Evolutionary conservation across 2,113 vertebrate species (phyloP).

Genomic region (Lampris incognitus): DNA sequence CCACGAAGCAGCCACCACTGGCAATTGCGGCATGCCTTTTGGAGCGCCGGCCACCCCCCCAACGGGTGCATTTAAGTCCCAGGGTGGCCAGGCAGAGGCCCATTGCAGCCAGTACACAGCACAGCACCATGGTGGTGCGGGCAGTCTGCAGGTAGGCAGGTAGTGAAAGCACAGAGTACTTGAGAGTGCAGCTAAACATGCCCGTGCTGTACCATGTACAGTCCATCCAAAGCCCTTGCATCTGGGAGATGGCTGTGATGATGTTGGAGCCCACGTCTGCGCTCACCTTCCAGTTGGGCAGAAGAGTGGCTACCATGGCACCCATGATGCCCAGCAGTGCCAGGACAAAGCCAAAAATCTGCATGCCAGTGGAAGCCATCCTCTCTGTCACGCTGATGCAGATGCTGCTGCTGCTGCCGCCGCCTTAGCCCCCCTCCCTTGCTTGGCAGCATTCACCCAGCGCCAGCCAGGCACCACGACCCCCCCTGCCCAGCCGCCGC

Average conservation of each 20-base stretch:
- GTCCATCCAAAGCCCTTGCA: conserved; percentile 98
- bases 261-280: conserved; percentile 90
- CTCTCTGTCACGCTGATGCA: conserved; percentile 51
- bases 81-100: conserved; percentile 89
- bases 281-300: conserved; percentile 96
- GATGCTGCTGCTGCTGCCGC: conserved; percentile 50
- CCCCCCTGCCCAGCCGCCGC: conserved; percentile 69
- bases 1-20: conserved; percentile 88
- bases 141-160: conserved; percentile 92
- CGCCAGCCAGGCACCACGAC: conserved; percentile 62
- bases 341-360: conserved; percentile 92
- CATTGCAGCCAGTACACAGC: conserved; percentile 88
- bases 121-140: conserved; percentile 93
- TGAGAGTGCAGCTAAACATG: conserved; percentile 94
- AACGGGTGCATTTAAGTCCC: conserved; percentile 92
- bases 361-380: conserved; percentile 91
- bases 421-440: conserved; percentile 62
- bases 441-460: conserved; percentile 77
- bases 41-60: conserved; percentile 87
- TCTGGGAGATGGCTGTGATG: conserved; percentile 90
- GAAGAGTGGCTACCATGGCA: conserved; percentile 88
- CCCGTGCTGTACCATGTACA: conserved; percentile 98
- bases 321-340: conserved; percentile 89
- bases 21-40: conserved; percentile 88
- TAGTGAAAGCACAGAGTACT: conserved; percentile 89